Base-by-base conservation (phyloP, 2,888 invertebrate genomes). In the Malachius bipustulatus region DNA sequence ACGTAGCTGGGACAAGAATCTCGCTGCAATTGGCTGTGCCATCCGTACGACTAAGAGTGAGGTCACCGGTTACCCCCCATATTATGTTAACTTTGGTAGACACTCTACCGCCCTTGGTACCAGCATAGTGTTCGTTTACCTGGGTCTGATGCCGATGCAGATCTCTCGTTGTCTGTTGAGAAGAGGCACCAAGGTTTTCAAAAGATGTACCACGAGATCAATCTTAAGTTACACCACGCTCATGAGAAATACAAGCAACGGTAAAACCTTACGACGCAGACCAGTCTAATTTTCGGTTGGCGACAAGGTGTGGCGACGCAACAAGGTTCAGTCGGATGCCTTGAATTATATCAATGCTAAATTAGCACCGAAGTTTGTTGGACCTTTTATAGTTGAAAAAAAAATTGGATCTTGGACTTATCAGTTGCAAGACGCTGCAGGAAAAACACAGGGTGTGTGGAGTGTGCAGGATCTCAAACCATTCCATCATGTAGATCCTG, bases 281-380 rank as follows among this genome's bases (percentile, higher is more conserved):
- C 11, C 26, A 10, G 43, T 38, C 2, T 8, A 15, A 14, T 47
- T 35, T 35, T 3, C 26, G 4, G 19, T 36, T 2, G 42, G 40
- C 2, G 36, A 46, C 8, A 15, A 29, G 6, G 47, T 48, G 4
- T 46, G 43, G 42, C 33, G 38, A 16, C 29, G 35, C 10, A 41
- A 47, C 13, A 33, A 39, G 16, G 35, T 41, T 2, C 30, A 45
- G n/a, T 48, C 49, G 9, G 39, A 42, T 14, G 47, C 47, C 4
- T 35, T 41, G 4, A 36, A 43, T 10, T 26, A 41, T 14, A 35
- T 44, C 14, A 29, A 43, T 1, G 37, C 44, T 1, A 53, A 54
- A 16, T 38, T 53, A 14, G 47, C 47, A 2, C 42, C 41, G 1
- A 48, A 43, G 31, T 52, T 37, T 36, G 16, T 38, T 1, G 46